Conservation (phyloP, 2,113 vertebrate genomes). For the Trichechus manatus region DNA sequence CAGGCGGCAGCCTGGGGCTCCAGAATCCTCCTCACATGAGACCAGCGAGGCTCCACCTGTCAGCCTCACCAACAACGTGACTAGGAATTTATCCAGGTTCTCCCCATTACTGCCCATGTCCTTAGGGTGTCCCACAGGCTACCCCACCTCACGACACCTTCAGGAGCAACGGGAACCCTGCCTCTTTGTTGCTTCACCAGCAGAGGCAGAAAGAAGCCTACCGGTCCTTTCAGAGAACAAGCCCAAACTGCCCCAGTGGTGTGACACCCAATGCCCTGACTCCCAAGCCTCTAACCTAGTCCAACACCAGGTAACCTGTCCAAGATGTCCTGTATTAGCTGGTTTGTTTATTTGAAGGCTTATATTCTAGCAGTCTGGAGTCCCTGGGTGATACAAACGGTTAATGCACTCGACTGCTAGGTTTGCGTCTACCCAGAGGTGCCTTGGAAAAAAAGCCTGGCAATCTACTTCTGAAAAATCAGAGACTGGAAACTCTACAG, state of each 20-base stretch:
- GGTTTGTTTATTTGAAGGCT: neutral
- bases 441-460: neutral
- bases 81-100: neutral
- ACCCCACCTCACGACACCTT: neutral
- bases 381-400: neutral
- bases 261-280: neutral
- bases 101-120: neutral
- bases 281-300: neutral
- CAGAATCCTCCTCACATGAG: constrained; percentile 1
- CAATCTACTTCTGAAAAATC: neutral
- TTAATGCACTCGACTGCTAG: neutral
- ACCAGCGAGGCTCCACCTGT: neutral
- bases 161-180: neutral
- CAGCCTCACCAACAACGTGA: neutral
- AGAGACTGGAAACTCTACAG: neutral
- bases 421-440: neutral
- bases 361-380: neutral
- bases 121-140: neutral
- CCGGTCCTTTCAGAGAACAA: neutral
- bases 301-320: neutral
- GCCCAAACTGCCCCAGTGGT: neutral
- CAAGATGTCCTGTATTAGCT: neutral
- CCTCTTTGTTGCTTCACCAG: neutral
- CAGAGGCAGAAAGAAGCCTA: neutral
- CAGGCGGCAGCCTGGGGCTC: constrained; percentile 8